A percentile compares a stretch with the other conserved stretches of the same genome.
These are phyloP conservation scores for Steinernema khuongi DNA, from an alignment of 1,140 invertebrate species.

Conservation along the genomic window DNA sequence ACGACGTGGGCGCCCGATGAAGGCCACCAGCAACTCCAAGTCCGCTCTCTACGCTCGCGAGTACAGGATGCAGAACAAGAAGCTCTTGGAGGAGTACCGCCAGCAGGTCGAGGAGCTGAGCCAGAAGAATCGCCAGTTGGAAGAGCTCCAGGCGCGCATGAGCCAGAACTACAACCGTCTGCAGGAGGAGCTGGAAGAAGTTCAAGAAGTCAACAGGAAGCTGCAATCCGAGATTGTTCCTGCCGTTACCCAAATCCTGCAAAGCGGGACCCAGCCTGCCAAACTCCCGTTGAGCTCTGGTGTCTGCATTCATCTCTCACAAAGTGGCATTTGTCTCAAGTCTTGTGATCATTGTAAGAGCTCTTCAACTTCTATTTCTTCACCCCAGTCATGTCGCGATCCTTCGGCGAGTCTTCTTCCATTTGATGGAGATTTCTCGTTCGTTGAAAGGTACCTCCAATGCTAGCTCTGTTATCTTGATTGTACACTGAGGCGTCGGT, in stretches of 20 bases:
- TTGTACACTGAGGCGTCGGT: neutral
- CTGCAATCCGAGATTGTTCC: neutral
- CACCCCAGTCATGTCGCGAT: neutral
- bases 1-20: conserved; percentile 6
- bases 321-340: neutral
- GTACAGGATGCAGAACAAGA: conserved; percentile 14
- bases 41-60: conserved; percentile 4
- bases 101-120: neutral
- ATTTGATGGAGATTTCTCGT: neutral
- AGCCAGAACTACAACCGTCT: neutral
- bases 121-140: neutral
- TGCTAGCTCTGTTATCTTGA: neutral
- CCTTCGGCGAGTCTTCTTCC: neutral
- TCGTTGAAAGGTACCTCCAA: neutral
- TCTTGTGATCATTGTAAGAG: neutral
- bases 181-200: neutral
- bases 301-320: neutral
- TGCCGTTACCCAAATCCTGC: neutral
- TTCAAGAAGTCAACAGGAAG: neutral
- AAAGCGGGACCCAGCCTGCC: neutral
- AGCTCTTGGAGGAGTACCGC: conserved; percentile 1
- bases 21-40: conserved; percentile 17
- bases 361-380: neutral
- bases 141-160: neutral
- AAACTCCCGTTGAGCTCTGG: neutral